Base-by-base conservation (phyloP, 2,888 invertebrate species). In the Mantis religiosa region DNA sequence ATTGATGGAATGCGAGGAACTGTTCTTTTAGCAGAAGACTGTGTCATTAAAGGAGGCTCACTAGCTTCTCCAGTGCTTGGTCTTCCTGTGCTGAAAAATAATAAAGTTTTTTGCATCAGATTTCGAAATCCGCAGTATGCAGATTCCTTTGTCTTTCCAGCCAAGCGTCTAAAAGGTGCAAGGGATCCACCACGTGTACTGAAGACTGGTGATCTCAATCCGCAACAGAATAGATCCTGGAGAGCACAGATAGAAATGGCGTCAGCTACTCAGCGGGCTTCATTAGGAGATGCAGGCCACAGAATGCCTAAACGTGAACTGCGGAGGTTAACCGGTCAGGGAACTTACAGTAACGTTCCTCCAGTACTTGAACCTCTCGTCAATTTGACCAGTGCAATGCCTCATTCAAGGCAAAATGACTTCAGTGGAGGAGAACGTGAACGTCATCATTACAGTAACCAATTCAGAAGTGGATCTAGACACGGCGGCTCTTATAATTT, bases 1-100 rank as follows among this genome's bases (percentile, higher is more conserved):
- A 95, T 97, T 91, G 96, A 98, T 89, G 99, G 99, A 1, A 97
- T 99, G 95, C 95, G 96, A 87, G 99, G 99, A 0, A 95, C 95
- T 4, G 95, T 98, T 88, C 94, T 97, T 92, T 93, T 96, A 34
- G 95, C 98, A 34, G 95, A 95, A 0, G 96, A 97, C 91, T 96
- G 95, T 92, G 95, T 97, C 83, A 92, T 93, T 14, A 93, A 95
- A 84, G 96, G 95, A 85, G 97, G 96, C 0, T 94, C 94, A 83
- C 93, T 97, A 28, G 92, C 94, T 12, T 96, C 97, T 0, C 97
- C 97, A 0, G 96, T 97, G 87, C 93, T 94, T 47, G 97, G 96
- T 0, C 93, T 96, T 88, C 93, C 94, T n/a, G 95, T 96, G 14
- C 92, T 94, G 20, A 88, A 90, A 30, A 92, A 93, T 90, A 94